These are phyloP conservation scores for Harpalus rufipes DNA, from an alignment of 2,888 invertebrate species.

Conservation along the genomic window DNA sequence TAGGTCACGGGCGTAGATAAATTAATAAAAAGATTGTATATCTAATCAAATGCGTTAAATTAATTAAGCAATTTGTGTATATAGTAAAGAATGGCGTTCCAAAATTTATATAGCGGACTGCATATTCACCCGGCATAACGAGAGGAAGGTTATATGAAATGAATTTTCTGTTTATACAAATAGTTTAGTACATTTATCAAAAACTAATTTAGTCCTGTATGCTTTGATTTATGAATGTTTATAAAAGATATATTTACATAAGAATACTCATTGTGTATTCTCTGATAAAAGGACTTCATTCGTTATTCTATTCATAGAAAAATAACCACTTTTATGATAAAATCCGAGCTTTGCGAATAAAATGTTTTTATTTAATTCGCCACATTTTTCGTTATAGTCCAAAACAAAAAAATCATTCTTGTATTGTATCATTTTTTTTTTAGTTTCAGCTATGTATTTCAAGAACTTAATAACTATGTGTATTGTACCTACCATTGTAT, in stretches of 20 bases:
- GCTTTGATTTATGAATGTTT: neutral
- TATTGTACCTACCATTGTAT: no score
- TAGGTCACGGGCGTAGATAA: no score
- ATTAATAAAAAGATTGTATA: no score
- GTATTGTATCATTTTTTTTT: neutral
- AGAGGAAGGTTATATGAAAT: no score
- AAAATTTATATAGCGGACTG: no score
- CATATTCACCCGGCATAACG: no score
- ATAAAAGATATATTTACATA: constrained; percentile 10
- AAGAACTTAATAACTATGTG: no score
- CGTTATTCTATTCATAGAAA: constrained; percentile 15
- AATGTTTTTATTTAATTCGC: neutral
- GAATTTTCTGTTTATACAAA: no score
- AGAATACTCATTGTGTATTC: constrained; percentile 12
- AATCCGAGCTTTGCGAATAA: neutral
- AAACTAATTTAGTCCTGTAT: neutral
- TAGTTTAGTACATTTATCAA: neutral
- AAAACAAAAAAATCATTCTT: neutral
- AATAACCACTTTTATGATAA: neutral
- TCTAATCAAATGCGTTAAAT: no score
- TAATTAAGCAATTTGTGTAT: no score
- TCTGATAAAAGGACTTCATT: constrained; percentile 7
- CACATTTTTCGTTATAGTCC: neutral
- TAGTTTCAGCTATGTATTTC: no score
- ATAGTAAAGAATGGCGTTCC: no score